These are phyloP conservation scores for Acleris cristana DNA, from an alignment of 2,888 invertebrate genomes.

Conservation along the genomic window DNA sequence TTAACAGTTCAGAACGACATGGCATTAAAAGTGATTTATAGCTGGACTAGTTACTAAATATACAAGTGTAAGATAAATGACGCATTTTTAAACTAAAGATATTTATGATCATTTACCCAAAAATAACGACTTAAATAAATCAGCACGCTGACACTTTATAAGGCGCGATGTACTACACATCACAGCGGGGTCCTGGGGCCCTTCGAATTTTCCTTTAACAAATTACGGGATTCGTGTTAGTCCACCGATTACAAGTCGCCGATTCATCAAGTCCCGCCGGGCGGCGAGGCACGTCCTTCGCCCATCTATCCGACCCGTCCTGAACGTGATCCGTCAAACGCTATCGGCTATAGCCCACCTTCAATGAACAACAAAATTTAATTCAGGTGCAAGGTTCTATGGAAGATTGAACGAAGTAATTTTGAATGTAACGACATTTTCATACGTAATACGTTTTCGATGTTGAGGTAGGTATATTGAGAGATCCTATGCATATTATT, in stretches of 20 bases:
- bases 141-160: constrained; percentile 18
- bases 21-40: too few relatives aligned
- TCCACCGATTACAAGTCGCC: constrained; percentile 77
- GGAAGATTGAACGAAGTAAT: constrained; percentile 43
- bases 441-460: constrained; percentile 15
- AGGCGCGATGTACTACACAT: constrained; percentile 27
- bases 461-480: constrained; percentile 8
- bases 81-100: too few relatives aligned
- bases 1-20: too few relatives aligned
- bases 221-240: constrained; percentile 75
- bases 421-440: constrained; percentile 37
- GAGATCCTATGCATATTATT: constrained; percentile 16
- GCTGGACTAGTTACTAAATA: too few relatives aligned
- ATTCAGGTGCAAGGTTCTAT: constrained; percentile 46
- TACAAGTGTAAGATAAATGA: too few relatives aligned
- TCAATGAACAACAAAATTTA: constrained; percentile 72
- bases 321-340: constrained; percentile 73
- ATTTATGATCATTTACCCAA: too few relatives aligned
- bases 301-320: constrained; percentile 74
- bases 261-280: constrained; percentile 74
- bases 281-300: constrained; percentile 71
- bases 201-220: constrained; percentile 52
- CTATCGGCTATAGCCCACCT: constrained; percentile 66
- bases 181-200: constrained; percentile 32
- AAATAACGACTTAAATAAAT: constrained; percentile 14